phyloP scores from a whole-genome alignment of 2,113 vertebrate genomes.

The Kryptolebias marmoratus region DNA sequence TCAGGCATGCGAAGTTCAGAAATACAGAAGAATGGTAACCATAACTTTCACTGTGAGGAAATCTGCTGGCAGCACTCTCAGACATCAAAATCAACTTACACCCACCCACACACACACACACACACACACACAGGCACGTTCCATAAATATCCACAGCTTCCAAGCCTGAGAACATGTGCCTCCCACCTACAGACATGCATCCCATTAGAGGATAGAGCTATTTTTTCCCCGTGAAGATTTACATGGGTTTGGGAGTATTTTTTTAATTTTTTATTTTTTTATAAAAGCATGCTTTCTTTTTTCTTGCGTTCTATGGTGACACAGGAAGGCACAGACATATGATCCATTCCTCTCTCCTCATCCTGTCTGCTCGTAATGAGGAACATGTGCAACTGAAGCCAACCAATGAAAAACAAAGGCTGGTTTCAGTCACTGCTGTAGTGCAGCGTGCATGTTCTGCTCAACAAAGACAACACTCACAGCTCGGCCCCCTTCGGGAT shows the following conservation, averaged over 20 bases:
- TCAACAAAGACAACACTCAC: constrained; percentile 34
- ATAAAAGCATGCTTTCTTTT: constrained; percentile 33
- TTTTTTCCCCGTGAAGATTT: constrained; percentile 31
- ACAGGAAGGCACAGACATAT: constrained; percentile 61
- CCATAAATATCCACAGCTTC: constrained; percentile 62
- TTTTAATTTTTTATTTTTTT: background rate
- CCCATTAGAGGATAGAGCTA: constrained; percentile 27
- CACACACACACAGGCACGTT: constrained; percentile 24
- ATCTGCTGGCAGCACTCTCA: constrained; percentile 56
- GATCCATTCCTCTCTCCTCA: constrained; percentile 62
- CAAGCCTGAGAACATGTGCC: constrained; percentile 32
- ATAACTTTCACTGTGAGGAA: constrained; percentile 51
- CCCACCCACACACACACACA: constrained; percentile 3
- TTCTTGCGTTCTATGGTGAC: constrained; percentile 39
- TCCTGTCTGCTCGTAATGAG: constrained; percentile 74
- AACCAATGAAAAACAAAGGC: constrained; percentile 71
- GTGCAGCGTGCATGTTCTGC: constrained; percentile 42
- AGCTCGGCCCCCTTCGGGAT: constrained; percentile 24
- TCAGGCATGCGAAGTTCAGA: constrained; percentile 64
- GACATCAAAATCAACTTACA: constrained; percentile 47
- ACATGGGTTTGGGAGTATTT: constrained; percentile 12
- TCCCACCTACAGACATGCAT: constrained; percentile 34
- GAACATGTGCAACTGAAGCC: constrained; percentile 73
- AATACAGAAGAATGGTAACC: constrained; percentile 71
- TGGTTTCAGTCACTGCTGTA: constrained; percentile 52